Conservation (phyloP, 1,140 invertebrate genomes). For the Cyrtorhinus lividipennis region DNA sequence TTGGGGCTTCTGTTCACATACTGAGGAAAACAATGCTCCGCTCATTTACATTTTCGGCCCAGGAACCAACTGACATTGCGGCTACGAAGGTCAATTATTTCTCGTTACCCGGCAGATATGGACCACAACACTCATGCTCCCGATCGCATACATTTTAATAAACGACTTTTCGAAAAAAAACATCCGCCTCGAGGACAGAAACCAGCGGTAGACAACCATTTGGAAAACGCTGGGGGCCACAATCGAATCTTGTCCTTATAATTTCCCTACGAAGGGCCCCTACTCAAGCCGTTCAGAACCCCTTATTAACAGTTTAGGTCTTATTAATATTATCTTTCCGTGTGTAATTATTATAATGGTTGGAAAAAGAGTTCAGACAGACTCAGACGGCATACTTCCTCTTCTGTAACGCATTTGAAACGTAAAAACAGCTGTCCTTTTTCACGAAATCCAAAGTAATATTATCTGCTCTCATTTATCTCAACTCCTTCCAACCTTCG, state of each 20-base stretch:
- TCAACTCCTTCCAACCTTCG: too few species aligned
- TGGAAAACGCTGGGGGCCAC: not conserved
- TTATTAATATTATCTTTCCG: not conserved
- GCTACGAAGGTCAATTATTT: not conserved
- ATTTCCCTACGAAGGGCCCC: slow-evolving; percentile 1
- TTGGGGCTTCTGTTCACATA: too few species aligned
- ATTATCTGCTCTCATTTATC: not conserved
- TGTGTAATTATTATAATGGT: slow-evolving; percentile 6
- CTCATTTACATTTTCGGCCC: not conserved
- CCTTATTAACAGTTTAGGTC: slow-evolving; percentile 5
- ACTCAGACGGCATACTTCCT: not conserved
- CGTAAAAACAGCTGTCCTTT: slow-evolving; percentile 12
- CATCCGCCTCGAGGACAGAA: not conserved
- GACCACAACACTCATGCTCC: not conserved
- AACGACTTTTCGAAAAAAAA: not conserved
- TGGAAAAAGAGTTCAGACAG: not conserved
- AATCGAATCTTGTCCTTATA: slow-evolving; percentile 7
- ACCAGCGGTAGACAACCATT: too few species aligned
- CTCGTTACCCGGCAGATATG: slow-evolving; percentile 5
- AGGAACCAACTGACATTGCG: not conserved
- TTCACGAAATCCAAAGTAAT: slow-evolving; percentile 4
- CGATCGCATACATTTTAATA: slow-evolving; percentile 4
- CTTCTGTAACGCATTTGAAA: slow-evolving; percentile 11
- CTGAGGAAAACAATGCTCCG: too few species aligned
- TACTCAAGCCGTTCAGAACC: not conserved